These are phyloP conservation scores for Misgurnus mizolepis DNA, from an alignment of 2,113 vertebrate genomes.

Conservation along the genomic window DNA sequence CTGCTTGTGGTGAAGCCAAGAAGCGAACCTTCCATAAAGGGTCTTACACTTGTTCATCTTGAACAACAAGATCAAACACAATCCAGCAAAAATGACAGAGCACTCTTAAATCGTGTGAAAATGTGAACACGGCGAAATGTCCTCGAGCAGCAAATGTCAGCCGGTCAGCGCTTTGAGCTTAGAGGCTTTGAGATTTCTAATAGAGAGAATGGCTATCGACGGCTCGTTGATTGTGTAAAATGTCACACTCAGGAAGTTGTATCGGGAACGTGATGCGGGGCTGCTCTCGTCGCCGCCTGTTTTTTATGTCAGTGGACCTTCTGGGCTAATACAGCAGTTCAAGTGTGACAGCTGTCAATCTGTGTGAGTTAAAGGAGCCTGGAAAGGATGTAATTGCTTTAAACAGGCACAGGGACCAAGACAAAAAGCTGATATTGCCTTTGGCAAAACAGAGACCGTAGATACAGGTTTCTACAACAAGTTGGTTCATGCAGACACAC, in stretches of 20 bases:
- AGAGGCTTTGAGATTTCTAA: constrained; percentile 41
- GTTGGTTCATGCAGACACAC: neutral
- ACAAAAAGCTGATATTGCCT: constrained; percentile 16
- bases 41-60: neutral
- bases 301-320: constrained; percentile 56
- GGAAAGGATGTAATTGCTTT: constrained; percentile 42
- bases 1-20: too few relatives aligned
- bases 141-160: constrained; percentile 25
- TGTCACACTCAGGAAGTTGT: constrained; percentile 53
- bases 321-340: constrained; percentile 42
- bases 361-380: constrained; percentile 31
- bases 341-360: constrained; percentile 44
- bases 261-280: constrained; percentile 31
- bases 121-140: constrained; percentile 22
- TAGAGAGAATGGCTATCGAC: constrained; percentile 44
- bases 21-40: neutral
- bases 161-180: constrained; percentile 34
- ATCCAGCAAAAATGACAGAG: constrained; percentile 7
- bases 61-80: constrained; percentile 29
- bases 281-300: constrained; percentile 41
- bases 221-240: constrained; percentile 53
- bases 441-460: constrained; percentile 5
- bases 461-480: neutral
- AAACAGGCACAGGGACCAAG: constrained; percentile 26
- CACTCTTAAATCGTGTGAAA: neutral